phyloP scores from a whole-genome alignment of 30 jellyfish, hydroid and myxozoan species.

The Sanderia malayensis region DNA sequence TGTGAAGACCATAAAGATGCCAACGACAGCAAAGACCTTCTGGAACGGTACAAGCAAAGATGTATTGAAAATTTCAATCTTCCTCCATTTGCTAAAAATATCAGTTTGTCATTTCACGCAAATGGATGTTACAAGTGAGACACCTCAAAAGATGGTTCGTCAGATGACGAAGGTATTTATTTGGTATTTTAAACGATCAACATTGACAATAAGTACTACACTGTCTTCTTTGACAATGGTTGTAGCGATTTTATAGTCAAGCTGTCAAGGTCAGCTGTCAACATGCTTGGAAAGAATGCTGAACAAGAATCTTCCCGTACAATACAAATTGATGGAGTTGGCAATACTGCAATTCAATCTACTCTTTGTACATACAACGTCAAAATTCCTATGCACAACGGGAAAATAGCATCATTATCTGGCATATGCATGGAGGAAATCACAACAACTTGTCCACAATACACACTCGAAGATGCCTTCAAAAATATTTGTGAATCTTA shows the following conservation, averaged over 20 bases:
- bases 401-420: conserved; percentile 3
- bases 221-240: conserved; percentile 4
- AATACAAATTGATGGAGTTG: conserved; percentile 17
- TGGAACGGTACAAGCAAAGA: conserved; percentile 4
- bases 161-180: conserved; percentile 6
- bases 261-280: conserved; percentile 28
- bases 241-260: background rate
- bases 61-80: conserved; percentile 12
- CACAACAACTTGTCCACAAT: conserved; percentile 6
- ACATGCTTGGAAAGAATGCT: conserved; percentile 15
- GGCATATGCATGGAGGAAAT: conserved; percentile 31
- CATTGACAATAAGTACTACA: conserved; percentile 4
- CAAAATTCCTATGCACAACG: conserved; percentile 5
- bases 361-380: conserved; percentile 6
- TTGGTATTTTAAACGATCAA: conserved; percentile 30
- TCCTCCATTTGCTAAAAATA: conserved; percentile 13
- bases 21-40: conserved; percentile 19
- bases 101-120: background rate
- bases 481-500: background rate
- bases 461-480: conserved; percentile 2
- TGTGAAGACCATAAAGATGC: conserved; percentile 32
- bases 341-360: conserved; percentile 12
- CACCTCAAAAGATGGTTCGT: conserved; percentile 4
- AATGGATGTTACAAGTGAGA: background rate
- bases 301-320: conserved; percentile 7